Percentiles rank a stretch among this genome's conserved stretches.
These are phyloP conservation scores for Solea solea DNA, from an alignment of 2,113 vertebrate genomes.

Conservation along the genomic window DNA sequence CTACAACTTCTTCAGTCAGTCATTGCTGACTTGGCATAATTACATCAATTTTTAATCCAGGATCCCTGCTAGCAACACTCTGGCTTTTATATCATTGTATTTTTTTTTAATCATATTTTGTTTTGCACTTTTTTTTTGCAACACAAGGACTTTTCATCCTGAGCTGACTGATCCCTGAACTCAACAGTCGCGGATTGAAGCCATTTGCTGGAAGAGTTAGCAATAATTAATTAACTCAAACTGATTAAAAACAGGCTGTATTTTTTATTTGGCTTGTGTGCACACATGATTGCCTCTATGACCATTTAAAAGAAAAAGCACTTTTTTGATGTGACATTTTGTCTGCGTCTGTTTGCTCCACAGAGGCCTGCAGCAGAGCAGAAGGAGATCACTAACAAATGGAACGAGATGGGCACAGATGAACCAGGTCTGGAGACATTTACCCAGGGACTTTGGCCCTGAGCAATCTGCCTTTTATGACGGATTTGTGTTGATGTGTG, in stretches of 20 bases:
- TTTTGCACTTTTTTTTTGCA: too few species aligned
- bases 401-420: constrained; percentile 99
- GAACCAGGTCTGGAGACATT: constrained; percentile 88
- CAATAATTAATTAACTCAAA: not conserved
- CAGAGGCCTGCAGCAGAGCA: constrained; percentile 91
- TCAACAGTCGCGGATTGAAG: not conserved
- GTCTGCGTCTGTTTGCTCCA: constrained; percentile 23
- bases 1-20: constrained; percentile 45
- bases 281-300: constrained; percentile 1
- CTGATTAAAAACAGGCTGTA: not conserved
- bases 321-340: not conserved
- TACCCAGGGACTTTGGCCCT: constrained; percentile 18
- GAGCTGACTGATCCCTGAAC: not conserved
- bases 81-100: not conserved
- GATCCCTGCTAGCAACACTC: not conserved
- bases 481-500: constrained; percentile 41
- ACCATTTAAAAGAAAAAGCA: not conserved
- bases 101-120: not conserved
- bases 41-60: constrained; percentile 7
- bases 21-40: not conserved
- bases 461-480: constrained; percentile 30
- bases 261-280: not conserved
- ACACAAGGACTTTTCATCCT: too few species aligned
- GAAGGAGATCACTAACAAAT: constrained; percentile 94
- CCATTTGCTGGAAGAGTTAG: not conserved